A percentile compares a stretch with the other conserved stretches of the same genome.
phyloP scores from a whole-genome alignment of 1,140 invertebrate species.

The Hypsibius dujardini region DNA sequence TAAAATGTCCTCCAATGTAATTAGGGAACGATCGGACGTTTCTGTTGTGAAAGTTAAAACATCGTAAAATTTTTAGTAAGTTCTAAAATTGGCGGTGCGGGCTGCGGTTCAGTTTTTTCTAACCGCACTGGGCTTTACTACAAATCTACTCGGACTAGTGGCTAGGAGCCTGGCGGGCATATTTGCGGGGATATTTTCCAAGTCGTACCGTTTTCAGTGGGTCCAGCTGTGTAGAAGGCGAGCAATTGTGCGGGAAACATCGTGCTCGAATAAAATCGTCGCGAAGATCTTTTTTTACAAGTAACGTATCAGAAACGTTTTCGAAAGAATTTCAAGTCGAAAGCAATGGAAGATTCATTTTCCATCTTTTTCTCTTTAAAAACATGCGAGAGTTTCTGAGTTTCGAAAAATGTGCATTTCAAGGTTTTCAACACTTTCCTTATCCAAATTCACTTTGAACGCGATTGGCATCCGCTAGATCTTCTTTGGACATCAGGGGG shows the following conservation, averaged over 20 bases:
- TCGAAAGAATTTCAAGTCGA: background rate
- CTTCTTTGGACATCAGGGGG: too few relatives aligned
- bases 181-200: background rate
- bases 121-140: too few relatives aligned
- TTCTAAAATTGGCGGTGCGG: too few relatives aligned
- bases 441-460: background rate
- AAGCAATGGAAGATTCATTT: background rate
- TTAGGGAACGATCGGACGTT: too few relatives aligned
- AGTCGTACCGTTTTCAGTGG: slow-evolving; percentile 16
- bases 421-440: too few relatives aligned
- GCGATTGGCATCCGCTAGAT: background rate
- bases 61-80: too few relatives aligned
- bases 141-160: background rate
- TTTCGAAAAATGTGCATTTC: too few relatives aligned
- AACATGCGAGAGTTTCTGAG: too few relatives aligned
- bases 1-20: too few relatives aligned
- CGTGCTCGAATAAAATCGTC: background rate
- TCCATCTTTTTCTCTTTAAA: too few relatives aligned
- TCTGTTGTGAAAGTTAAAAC: too few relatives aligned
- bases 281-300: background rate
- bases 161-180: background rate
- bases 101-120: too few relatives aligned
- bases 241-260: background rate
- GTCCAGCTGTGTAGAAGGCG: slow-evolving; percentile 7
- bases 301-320: background rate